Evolutionary conservation across 2,113 vertebrate species (phyloP).

Genomic region (Zosterops lateralis): DNA sequence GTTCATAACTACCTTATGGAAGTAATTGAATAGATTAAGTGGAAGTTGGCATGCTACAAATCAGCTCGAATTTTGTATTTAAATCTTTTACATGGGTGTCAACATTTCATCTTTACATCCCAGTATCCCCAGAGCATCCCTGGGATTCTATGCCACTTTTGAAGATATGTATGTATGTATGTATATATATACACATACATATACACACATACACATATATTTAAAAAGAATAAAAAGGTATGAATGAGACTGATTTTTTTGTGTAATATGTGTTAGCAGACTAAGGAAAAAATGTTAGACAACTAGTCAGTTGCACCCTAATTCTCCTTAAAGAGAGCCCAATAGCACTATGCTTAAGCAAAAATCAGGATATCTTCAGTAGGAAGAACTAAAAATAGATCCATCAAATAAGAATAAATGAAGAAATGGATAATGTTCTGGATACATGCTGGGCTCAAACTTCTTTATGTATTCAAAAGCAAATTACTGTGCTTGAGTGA

Average conservation of each 20-base stretch:
- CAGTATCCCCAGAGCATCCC: accelerated
- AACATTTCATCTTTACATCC: background rate
- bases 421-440: background rate
- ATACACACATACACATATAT: too few relatives aligned
- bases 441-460: background rate
- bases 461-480: conserved; percentile 17
- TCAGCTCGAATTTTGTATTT: background rate
- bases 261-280: background rate
- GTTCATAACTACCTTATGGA: background rate
- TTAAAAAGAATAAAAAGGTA: background rate
- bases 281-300: background rate
- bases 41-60: background rate
- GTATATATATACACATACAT: background rate
- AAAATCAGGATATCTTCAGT: background rate
- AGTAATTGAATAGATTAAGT: background rate
- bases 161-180: background rate
- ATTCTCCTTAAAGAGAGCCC: background rate
- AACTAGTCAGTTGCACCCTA: background rate
- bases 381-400: background rate
- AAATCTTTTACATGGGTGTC: background rate
- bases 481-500: conserved; percentile 32
- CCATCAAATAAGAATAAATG: conserved; percentile 9
- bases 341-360: background rate
- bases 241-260: background rate
- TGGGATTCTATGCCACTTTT: background rate